Conservation (phyloP, 2,888 invertebrate species). For the Steinernema scapterisci region DNA sequence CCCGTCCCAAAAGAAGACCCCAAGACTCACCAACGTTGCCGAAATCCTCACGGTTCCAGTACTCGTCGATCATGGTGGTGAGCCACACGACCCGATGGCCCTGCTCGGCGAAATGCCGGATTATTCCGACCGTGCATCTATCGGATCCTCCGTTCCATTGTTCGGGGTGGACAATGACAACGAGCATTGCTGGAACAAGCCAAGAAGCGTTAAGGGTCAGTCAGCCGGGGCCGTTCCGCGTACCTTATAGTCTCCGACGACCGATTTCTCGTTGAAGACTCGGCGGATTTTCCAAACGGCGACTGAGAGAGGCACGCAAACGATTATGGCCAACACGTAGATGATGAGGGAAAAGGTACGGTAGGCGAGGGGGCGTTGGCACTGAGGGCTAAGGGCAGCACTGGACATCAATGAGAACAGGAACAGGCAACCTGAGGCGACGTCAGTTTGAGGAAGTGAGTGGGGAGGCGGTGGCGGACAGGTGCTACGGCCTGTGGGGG, state of each 20-base stretch:
- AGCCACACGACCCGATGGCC: slow-evolving; percentile 65
- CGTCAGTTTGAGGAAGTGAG: slow-evolving; percentile 5
- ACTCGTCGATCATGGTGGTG: slow-evolving; percentile 67
- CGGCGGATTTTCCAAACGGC: slow-evolving; percentile 64
- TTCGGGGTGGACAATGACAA: slow-evolving; percentile 67
- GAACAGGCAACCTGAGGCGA: not conserved
- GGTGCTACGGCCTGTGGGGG: not conserved
- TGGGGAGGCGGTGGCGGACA: not conserved
- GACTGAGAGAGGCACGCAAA: slow-evolving; percentile 64
- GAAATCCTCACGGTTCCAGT: slow-evolving; percentile 63
- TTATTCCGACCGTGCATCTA: slow-evolving; percentile 63
- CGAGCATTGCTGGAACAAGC: slow-evolving; percentile 54
- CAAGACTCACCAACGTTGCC: slow-evolving; percentile 61
- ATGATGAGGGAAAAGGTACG: slow-evolving; percentile 36
- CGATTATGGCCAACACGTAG: slow-evolving; percentile 50
- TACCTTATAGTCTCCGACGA: slow-evolving; percentile 60
- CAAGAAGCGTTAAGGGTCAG: not conserved
- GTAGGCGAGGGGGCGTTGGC: slow-evolving; percentile 1
- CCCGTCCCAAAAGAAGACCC: no score
- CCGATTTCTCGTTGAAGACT: slow-evolving; percentile 60
- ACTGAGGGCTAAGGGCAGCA: not conserved
- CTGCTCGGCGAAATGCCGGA: slow-evolving; percentile 59
- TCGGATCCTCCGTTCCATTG: slow-evolving; percentile 68
- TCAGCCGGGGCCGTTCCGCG: no score
- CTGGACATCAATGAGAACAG: slow-evolving; percentile 27